These are phyloP conservation scores for Trissoscelio sp. DNA, from an alignment of 2,888 invertebrate genomes.

Conservation along the genomic window DNA sequence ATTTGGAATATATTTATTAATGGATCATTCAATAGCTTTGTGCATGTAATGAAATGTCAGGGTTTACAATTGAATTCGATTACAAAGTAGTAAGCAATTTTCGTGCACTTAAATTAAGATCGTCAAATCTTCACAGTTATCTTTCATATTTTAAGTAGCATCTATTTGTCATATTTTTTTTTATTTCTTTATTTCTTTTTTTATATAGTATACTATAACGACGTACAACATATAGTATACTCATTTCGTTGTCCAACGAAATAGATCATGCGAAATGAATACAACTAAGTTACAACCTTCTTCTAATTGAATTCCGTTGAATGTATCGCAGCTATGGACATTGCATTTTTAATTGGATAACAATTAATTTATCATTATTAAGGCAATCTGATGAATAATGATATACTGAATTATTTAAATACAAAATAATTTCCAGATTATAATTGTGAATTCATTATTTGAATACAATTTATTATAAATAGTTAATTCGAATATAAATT, in stretches of 20 bases:
- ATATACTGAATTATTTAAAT: background rate
- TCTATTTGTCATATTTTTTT: background rate
- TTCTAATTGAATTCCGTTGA: background rate
- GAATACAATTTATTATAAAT: too few species aligned
- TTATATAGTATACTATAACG: constrained; percentile 19
- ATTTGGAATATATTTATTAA: constrained; percentile 64
- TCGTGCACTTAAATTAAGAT: constrained; percentile 19
- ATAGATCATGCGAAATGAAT: background rate
- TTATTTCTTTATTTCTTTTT: too few species aligned
- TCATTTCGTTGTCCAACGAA: constrained; percentile 45
- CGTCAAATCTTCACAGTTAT: constrained; percentile 19
- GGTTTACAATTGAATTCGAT: constrained; percentile 24
- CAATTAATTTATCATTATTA: background rate
- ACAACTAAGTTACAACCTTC: background rate
- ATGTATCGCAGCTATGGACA: background rate
- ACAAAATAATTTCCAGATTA: too few species aligned
- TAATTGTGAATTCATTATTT: too few species aligned
- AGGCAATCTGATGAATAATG: background rate
- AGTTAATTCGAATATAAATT: too few species aligned
- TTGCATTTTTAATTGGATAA: background rate
- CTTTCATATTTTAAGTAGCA: constrained; percentile 12
- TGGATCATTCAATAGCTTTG: constrained; percentile 29
- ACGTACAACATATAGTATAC: constrained; percentile 25
- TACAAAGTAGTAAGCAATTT: constrained; percentile 41
- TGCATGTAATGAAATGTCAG: constrained; percentile 32